These are phyloP conservation scores for Sialia sialis DNA, from an alignment of 2,113 vertebrate species.

Conservation along the genomic window DNA sequence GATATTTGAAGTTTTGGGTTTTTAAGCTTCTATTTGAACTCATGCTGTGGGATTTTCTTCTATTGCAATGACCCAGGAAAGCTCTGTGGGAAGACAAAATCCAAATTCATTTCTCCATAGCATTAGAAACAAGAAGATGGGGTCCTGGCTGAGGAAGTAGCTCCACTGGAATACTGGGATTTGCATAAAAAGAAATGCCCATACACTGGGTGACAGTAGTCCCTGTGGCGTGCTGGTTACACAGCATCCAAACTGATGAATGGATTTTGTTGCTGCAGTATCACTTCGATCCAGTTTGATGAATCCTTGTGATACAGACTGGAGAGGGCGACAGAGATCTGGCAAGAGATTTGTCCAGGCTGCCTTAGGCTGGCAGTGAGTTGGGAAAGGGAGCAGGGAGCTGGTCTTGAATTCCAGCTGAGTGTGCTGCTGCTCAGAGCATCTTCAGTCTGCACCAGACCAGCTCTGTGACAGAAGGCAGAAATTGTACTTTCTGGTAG, in stretches of 20 bases:
- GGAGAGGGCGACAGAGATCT: neutral
- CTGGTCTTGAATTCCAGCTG: neutral
- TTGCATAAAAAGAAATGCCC: neutral
- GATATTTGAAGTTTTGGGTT: neutral
- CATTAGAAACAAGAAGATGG: neutral
- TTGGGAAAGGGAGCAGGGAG: neutral
- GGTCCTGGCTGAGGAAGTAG: neutral
- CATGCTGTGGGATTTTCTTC: neutral
- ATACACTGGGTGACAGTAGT: accelerated
- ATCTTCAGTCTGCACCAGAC: neutral
- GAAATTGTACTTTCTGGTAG: neutral
- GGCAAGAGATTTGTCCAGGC: neutral
- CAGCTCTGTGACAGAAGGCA: neutral
- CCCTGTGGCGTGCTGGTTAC: neutral
- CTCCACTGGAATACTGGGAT: neutral
- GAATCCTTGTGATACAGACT: neutral
- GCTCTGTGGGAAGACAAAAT: neutral
- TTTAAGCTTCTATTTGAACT: neutral
- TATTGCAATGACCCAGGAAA: neutral
- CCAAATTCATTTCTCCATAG: neutral
- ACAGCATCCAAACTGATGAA: neutral
- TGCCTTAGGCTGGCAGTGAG: neutral
- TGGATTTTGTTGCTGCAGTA: neutral
- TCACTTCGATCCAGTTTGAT: neutral
- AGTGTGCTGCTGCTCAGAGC: neutral